Conservation (phyloP, 1,140 invertebrate species). For the Drosophila parvula region DNA sequence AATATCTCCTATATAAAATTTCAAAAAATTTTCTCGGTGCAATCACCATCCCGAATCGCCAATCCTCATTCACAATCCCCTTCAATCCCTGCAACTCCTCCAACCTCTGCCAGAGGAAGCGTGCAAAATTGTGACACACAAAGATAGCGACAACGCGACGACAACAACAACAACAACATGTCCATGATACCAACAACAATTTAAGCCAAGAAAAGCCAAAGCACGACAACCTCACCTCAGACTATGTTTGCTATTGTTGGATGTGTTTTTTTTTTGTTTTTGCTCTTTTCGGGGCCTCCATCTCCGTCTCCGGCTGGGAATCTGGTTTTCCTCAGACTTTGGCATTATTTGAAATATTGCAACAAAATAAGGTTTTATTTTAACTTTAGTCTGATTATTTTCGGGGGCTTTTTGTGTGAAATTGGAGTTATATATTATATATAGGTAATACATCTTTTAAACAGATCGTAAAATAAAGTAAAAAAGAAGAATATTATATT, state of each 20-base stretch:
- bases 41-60: slow-evolving; percentile 18
- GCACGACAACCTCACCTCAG: slow-evolving; percentile 51
- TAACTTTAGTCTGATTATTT: neutral
- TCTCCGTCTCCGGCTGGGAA: slow-evolving; percentile 26
- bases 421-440: neutral
- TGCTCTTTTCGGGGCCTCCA: slow-evolving; percentile 10
- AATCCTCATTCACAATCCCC: slow-evolving; percentile 6
- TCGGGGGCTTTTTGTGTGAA: neutral
- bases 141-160: slow-evolving; percentile 68
- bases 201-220: slow-evolving; percentile 38
- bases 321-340: slow-evolving; percentile 25
- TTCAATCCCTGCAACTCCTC: slow-evolving; percentile 10
- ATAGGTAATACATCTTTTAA: neutral
- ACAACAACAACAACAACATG: slow-evolving; percentile 33
- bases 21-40: neutral
- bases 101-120: slow-evolving; percentile 57
- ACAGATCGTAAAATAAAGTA: too few relatives aligned
- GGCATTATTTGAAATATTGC: slow-evolving; percentile 13
- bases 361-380: slow-evolving; percentile 6
- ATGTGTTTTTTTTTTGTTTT: slow-evolving; percentile 35
- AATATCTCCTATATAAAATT: neutral
- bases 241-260: slow-evolving; percentile 46
- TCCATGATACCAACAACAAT: slow-evolving; percentile 15
- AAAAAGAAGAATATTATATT: too few relatives aligned
- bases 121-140: slow-evolving; percentile 80